phyloP scores from a whole-genome alignment of 1,140 invertebrate genomes.

The Pissodes strobi region DNA sequence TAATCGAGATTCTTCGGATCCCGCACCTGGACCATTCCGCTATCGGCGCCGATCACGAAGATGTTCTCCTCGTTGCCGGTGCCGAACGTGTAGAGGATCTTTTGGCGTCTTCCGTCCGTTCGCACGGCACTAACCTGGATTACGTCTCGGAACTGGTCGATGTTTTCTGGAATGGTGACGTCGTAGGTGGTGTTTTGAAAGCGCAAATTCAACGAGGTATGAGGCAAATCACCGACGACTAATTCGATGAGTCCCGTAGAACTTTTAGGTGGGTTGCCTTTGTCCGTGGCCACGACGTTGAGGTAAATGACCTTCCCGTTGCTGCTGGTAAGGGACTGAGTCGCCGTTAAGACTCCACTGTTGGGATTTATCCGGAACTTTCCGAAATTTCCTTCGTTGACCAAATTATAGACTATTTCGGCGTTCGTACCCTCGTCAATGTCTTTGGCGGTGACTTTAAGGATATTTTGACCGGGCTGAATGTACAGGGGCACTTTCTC shows the following conservation, averaged over 20 bases:
- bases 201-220: conserved; percentile 65
- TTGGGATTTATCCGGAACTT: conserved; percentile 88
- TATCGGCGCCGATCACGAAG: conserved; percentile 79
- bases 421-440: conserved; percentile 80
- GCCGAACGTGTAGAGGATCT: conserved; percentile 82
- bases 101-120: conserved; percentile 81
- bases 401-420: conserved; percentile 78
- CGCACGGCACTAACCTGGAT: conserved; percentile 80
- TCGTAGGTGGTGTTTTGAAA: conserved; percentile 85
- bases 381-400: conserved; percentile 62
- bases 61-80: conserved; percentile 84
- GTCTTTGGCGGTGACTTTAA: conserved; percentile 78
- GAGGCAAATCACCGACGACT: conserved; percentile 73
- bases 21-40: conserved; percentile 79
- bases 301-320: conserved; percentile 79
- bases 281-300: conserved; percentile 84
- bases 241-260: conserved; percentile 83
- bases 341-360: conserved; percentile 81
- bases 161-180: conserved; percentile 77
- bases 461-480: conserved; percentile 79
- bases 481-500: conserved; percentile 73
- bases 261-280: conserved; percentile 80
- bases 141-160: conserved; percentile 70
- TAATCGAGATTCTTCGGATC: conserved; percentile 80
- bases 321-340: conserved; percentile 77